Evolutionary conservation across 2,888 invertebrate species (phyloP).

Genomic region (Nesidiocoris tenuis): DNA sequence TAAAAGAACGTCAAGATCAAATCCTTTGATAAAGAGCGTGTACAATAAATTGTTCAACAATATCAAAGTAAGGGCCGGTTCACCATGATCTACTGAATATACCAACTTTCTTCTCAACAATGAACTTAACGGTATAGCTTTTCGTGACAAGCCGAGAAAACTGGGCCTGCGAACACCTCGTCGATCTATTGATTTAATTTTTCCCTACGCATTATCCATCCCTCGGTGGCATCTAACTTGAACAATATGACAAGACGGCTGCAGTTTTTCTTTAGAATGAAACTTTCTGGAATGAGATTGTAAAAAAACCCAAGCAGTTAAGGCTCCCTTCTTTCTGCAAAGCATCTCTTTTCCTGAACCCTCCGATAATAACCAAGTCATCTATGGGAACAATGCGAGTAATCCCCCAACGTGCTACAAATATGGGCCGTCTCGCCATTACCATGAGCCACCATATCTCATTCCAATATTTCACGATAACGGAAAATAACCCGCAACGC

Average conservation of each 20-base stretch:
- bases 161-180: no score
- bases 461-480: slow-evolving; percentile 47
- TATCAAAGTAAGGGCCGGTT: no score
- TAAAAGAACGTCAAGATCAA: no score
- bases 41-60: no score
- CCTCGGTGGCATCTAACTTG: neutral
- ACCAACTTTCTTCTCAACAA: no score
- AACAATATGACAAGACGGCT: neutral
- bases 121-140: no score
- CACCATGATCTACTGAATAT: no score
- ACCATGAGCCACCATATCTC: slow-evolving; percentile 44
- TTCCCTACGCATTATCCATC: neutral
- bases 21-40: no score
- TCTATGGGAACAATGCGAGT: slow-evolving; percentile 48
- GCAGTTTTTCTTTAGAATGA: neutral
- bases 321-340: neutral
- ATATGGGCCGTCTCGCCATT: slow-evolving; percentile 46
- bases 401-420: slow-evolving; percentile 49
- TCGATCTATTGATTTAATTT: no score
- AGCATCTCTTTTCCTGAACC: neutral
- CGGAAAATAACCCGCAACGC: slow-evolving; percentile 17
- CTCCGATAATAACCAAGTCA: slow-evolving; percentile 45
- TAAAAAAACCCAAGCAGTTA: neutral
- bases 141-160: no score
- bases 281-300: neutral